Percentiles rank a stretch among this genome's conserved stretches.
phyloP scores from a whole-genome alignment of 1,140 invertebrate species.

The Solen grandis region DNA sequence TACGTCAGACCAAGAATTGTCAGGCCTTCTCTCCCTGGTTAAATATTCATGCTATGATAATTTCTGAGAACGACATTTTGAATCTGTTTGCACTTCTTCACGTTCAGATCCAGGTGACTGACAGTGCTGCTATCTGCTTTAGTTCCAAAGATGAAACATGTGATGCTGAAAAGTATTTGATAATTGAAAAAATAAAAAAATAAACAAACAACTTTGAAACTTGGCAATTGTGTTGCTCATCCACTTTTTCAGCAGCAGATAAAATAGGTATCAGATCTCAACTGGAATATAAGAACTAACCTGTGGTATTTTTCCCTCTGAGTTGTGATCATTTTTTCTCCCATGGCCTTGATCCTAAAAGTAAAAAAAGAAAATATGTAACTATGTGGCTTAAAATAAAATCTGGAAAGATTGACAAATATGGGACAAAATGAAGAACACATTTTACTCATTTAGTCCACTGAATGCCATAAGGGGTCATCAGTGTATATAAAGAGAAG shows the following conservation, averaged over 20 bases:
- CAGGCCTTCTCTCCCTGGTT: background rate
- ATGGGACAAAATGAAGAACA: no score
- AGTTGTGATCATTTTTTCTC: slow-evolving; percentile 57
- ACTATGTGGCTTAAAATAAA: background rate
- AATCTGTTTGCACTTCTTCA: no score
- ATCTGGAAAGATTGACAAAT: no score
- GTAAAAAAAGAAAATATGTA: slow-evolving; percentile 23
- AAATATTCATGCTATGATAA: no score
- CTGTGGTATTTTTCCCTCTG: slow-evolving; percentile 68
- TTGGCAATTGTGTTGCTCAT: background rate
- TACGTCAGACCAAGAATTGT: background rate
- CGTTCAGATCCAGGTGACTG: background rate
- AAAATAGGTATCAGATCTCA: background rate
- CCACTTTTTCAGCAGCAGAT: background rate
- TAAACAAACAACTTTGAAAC: background rate
- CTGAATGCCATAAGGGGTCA: no score
- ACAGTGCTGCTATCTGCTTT: background rate
- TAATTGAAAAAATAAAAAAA: background rate
- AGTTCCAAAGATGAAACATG: background rate
- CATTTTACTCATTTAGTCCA: no score
- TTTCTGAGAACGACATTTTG: no score
- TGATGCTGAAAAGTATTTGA: background rate
- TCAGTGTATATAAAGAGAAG: no score
- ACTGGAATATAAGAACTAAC: slow-evolving; percentile 44
- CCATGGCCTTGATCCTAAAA: slow-evolving; percentile 64